Conservation (phyloP, 2,113 vertebrate species). For the Hypanus sabinus region DNA sequence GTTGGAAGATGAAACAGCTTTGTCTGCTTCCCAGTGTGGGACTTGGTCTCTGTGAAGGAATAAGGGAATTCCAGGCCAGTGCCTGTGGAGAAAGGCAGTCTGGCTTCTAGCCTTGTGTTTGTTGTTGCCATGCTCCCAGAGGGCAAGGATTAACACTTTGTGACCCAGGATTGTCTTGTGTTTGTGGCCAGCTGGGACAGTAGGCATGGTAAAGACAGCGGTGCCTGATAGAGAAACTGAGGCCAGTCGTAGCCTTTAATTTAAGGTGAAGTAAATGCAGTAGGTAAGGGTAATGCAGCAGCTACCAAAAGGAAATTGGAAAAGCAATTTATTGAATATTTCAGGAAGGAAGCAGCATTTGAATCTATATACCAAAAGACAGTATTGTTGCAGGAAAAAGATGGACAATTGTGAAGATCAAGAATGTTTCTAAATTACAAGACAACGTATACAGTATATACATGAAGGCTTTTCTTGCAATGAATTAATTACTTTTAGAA, state of each 20-base stretch:
- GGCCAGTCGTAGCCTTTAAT: background rate
- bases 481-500: background rate
- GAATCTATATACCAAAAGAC: background rate
- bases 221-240: background rate
- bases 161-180: constrained; percentile 5
- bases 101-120: constrained; percentile 26
- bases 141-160: constrained; percentile 25
- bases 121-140: constrained; percentile 28
- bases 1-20: constrained; percentile 15
- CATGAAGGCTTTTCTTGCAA: background rate
- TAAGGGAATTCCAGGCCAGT: constrained; percentile 29
- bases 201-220: background rate
- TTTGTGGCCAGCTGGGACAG: constrained; percentile 7
- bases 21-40: constrained; percentile 34
- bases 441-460: background rate
- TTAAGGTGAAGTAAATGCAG: background rate
- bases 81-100: constrained; percentile 28
- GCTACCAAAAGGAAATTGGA: background rate
- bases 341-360: background rate
- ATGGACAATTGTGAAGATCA: background rate
- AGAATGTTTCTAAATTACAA: background rate
- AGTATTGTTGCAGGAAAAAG: background rate
- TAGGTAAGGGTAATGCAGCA: background rate
- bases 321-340: background rate
- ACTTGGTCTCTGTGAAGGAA: constrained; percentile 22